Percentiles rank a stretch among this genome's conserved stretches.
These are phyloP conservation scores for Trichopria drosophilae DNA, from an alignment of 2,888 invertebrate species.

Conservation along the genomic window DNA sequence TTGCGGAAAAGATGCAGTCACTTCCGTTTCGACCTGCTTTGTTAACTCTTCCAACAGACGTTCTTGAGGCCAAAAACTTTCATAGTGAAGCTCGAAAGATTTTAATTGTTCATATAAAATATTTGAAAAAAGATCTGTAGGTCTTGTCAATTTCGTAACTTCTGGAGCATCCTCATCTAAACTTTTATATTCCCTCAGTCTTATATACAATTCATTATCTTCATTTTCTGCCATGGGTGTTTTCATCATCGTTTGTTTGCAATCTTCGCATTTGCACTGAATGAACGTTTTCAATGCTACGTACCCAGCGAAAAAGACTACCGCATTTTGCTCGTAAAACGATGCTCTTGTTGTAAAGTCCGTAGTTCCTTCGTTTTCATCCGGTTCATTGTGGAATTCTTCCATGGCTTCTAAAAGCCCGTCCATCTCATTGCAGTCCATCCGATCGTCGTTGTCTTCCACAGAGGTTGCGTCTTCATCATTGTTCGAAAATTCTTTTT, in stretches of 20 bases:
- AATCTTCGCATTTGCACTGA: not conserved
- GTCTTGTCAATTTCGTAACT: not conserved
- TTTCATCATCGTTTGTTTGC: constrained; percentile 10
- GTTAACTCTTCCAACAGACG: not conserved
- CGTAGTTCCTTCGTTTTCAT: too few relatives aligned
- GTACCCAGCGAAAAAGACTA: too few relatives aligned
- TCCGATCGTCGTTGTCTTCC: too few relatives aligned
- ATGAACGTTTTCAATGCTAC: not conserved
- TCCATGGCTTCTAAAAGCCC: too few relatives aligned
- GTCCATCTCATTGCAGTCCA: too few relatives aligned
- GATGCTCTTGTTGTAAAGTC: too few relatives aligned
- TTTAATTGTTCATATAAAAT: not conserved
- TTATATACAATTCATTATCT: not conserved
- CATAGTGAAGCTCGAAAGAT: not conserved
- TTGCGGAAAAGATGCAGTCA: too few relatives aligned
- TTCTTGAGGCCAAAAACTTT: not conserved
- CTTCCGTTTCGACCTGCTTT: not conserved
- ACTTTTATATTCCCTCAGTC: not conserved
- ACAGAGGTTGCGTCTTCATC: too few relatives aligned
- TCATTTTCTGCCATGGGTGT: not conserved
- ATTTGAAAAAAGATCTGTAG: not conserved
- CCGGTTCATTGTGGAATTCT: too few relatives aligned
- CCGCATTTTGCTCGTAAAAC: too few relatives aligned
- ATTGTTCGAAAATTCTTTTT: too few relatives aligned
- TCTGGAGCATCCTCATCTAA: constrained; percentile 2